A percentile compares a stretch with the other conserved stretches of the same genome.
phyloP scores from a whole-genome alignment of 1,140 invertebrate genomes.

The Cyclina sinensis region DNA sequence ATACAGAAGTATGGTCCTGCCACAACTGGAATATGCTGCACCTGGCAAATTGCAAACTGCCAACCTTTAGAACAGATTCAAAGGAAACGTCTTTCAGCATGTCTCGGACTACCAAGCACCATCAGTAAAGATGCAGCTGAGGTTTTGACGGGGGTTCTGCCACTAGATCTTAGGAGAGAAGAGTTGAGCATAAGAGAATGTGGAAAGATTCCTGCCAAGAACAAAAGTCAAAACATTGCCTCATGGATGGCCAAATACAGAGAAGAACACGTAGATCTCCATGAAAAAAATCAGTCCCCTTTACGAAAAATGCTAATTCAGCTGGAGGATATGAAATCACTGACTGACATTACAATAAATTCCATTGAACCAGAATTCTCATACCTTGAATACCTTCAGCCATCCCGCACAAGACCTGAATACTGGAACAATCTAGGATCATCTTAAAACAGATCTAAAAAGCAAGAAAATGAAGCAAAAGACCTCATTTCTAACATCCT shows the following conservation, averaged over 20 bases:
- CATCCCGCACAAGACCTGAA: background rate
- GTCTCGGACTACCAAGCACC: background rate
- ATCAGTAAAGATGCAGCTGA: background rate
- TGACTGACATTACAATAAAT: background rate
- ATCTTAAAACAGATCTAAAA: too few relatives aligned
- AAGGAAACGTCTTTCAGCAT: background rate
- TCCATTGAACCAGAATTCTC: slow-evolving; percentile 32
- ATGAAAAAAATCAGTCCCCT: background rate
- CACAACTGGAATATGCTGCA: slow-evolving; percentile 41
- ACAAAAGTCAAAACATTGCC: background rate
- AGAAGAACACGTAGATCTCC: background rate
- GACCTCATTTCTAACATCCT: background rate
- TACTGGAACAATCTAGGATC: slow-evolving; percentile 40
- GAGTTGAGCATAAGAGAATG: slow-evolving; percentile 29
- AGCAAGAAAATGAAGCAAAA: background rate
- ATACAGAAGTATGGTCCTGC: slow-evolving; percentile 22
- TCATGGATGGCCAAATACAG: background rate
- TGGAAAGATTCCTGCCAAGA: slow-evolving; percentile 11
- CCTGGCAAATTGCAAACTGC: slow-evolving; percentile 18
- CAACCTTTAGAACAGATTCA: background rate
- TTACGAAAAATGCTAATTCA: background rate
- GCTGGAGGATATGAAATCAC: slow-evolving; percentile 4
- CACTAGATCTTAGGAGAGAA: slow-evolving; percentile 2
- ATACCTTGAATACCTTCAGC: slow-evolving; percentile 12
- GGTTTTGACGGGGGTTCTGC: background rate